Percentiles rank a stretch among this genome's conserved stretches.
Conservation (phyloP, 1,140 invertebrate genomes). For the Danaus melanippus region DNA sequence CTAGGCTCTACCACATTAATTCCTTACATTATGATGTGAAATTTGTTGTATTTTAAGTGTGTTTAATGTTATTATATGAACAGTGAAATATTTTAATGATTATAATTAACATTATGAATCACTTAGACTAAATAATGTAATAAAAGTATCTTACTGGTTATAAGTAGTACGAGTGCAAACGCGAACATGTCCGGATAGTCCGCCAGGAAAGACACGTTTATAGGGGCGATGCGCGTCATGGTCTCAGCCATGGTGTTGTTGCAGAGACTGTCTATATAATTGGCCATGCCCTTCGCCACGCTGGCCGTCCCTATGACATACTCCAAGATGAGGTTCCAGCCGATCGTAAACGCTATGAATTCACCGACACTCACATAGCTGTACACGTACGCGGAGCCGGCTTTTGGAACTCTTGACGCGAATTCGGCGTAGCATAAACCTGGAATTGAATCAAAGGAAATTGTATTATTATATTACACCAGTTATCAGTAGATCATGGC, state of each 20-base stretch:
- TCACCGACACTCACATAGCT: slow-evolving; percentile 92
- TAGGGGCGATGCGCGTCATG: slow-evolving; percentile 79
- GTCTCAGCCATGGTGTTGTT: slow-evolving; percentile 81
- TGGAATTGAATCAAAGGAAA: slow-evolving; percentile 34
- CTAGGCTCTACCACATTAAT: no score
- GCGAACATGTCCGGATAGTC: slow-evolving; percentile 90
- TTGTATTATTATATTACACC: no score
- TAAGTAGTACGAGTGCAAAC: slow-evolving; percentile 78
- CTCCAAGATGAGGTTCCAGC: slow-evolving; percentile 93
- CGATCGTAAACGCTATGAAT: slow-evolving; percentile 83
- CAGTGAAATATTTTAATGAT: no score
- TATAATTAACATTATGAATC: not conserved
- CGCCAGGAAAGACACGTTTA: slow-evolving; percentile 80
- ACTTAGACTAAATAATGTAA: not conserved
- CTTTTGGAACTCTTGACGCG: slow-evolving; percentile 86
- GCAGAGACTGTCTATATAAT: slow-evolving; percentile 88
- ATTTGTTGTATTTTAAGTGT: not conserved
- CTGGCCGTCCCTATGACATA: slow-evolving; percentile 88
- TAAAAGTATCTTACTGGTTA: slow-evolving; percentile 65
- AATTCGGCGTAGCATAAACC: slow-evolving; percentile 92
- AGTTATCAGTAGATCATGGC: no score
- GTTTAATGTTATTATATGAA: not conserved
- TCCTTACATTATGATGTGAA: not conserved
- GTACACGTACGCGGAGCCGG: slow-evolving; percentile 91
- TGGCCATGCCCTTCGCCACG: slow-evolving; percentile 92